Evolutionary conservation across 2,113 vertebrate genomes (phyloP).

Genomic region (Arvicanthis niloticus): DNA sequence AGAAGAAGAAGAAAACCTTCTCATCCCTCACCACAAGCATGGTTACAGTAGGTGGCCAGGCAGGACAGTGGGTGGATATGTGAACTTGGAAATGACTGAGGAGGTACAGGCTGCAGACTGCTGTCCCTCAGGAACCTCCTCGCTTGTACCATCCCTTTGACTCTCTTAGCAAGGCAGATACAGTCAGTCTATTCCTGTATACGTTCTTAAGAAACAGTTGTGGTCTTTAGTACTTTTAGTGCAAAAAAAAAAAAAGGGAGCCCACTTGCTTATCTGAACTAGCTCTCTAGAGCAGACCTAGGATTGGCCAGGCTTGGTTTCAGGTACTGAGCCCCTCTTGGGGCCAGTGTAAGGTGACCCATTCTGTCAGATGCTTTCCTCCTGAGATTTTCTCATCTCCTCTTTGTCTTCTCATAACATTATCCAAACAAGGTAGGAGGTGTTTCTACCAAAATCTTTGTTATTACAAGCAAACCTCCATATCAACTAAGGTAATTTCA

Average conservation of each 20-base stretch:
- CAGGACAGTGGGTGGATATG: neutral
- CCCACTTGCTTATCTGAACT: constrained; percentile 11
- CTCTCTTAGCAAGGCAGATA: neutral
- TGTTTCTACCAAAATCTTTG: constrained; percentile 53
- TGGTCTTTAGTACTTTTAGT: constrained; percentile 25
- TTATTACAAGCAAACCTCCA: neutral
- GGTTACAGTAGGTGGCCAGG: neutral
- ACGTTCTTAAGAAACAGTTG: constrained; percentile 54
- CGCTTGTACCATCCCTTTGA: neutral
- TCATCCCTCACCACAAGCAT: constrained; percentile 1
- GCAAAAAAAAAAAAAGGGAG: constrained; percentile 19
- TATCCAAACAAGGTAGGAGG: constrained; percentile 36
- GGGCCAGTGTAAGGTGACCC: neutral
- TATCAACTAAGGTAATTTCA: constrained; percentile 37
- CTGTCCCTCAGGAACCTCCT: neutral
- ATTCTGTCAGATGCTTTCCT: neutral
- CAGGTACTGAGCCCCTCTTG: neutral
- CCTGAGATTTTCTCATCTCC: constrained; percentile 31
- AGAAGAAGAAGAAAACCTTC: no score
- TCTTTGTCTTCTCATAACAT: constrained; percentile 9
- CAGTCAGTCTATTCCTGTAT: neutral
- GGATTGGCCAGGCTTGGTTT: neutral
- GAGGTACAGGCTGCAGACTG: neutral
- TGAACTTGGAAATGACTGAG: neutral
- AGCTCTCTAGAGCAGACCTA: constrained; percentile 19